phyloP scores from a whole-genome alignment of 2,113 vertebrate species.

The Setophaga kirtlandii region DNA sequence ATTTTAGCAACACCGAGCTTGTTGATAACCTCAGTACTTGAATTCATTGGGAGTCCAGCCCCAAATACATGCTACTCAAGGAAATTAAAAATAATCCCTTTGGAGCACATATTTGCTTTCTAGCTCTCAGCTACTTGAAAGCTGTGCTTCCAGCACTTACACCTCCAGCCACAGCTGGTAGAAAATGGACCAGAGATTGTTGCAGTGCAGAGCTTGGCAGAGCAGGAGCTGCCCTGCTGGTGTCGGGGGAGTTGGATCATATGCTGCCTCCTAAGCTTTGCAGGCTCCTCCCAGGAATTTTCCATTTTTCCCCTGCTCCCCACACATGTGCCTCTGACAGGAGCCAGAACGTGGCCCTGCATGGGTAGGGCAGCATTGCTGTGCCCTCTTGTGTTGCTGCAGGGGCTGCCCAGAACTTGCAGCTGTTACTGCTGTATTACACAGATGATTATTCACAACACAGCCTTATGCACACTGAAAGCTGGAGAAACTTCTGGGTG shows the following conservation, averaged over 20 bases:
- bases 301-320: not conserved
- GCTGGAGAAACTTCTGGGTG: not conserved
- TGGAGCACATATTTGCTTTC: conserved; percentile 3
- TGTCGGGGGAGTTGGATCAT: not conserved
- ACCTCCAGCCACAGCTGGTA: not conserved
- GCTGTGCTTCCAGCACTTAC: not conserved
- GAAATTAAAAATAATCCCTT: not conserved
- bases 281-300: not conserved
- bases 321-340: not conserved
- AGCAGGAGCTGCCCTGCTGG: not conserved
- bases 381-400: not conserved
- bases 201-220: not conserved
- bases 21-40: not conserved
- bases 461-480: not conserved
- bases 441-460: not conserved
- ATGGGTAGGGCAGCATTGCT: not conserved
- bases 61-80: not conserved
- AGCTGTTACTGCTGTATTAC: not conserved
- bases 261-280: not conserved
- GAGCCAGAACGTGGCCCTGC: not conserved
- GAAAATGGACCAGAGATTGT: not conserved
- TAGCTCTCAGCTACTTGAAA: conserved; percentile 16
- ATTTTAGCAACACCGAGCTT: not conserved
- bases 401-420: not conserved
- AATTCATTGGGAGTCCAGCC: not conserved